phyloP scores from a whole-genome alignment of 2,113 vertebrate genomes.

The Empidonax alnorum region DNA sequence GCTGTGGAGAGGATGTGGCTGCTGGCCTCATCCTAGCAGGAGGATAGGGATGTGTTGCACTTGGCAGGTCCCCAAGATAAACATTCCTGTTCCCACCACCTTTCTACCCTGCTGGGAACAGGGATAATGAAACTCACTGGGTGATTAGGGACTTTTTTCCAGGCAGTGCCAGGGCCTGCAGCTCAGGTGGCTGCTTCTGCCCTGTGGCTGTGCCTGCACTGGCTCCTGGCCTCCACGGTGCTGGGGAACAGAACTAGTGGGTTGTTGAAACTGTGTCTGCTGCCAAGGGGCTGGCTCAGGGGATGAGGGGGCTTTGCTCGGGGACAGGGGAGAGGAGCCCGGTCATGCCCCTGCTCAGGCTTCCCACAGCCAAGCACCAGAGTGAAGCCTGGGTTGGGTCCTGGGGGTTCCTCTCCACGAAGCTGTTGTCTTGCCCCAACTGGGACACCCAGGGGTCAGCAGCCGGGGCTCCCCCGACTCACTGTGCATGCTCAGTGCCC shows the following conservation, averaged over 20 bases:
- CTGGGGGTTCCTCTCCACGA: fast-evolving
- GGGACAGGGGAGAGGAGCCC: not conserved
- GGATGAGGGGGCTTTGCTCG: not conserved
- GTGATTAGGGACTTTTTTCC: not conserved
- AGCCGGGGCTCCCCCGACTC: not conserved
- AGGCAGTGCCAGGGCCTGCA: not conserved
- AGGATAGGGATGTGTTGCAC: fast-evolving
- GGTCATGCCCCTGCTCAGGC: too few relatives aligned
- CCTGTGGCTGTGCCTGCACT: fast-evolving
- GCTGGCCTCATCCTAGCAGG: not conserved
- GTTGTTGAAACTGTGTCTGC: fast-evolving
- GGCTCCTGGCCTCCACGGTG: fast-evolving
- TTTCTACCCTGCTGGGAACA: not conserved
- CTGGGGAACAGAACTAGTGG: too few relatives aligned
- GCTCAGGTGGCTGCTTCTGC: not conserved
- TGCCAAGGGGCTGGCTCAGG: not conserved
- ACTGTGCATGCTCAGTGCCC: fast-evolving
- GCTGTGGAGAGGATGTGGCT: not conserved
- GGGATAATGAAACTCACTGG: not conserved
- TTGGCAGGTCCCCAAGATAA: not conserved
- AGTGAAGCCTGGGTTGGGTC: not conserved
- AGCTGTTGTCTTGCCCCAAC: not conserved
- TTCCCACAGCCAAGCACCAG: not conserved
- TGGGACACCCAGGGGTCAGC: not conserved
- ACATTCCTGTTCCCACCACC: not conserved